A percentile compares a stretch with the other conserved stretches of the same genome.
Conservation (phyloP, 2,113 vertebrate genomes). For the Hymenochirus boettgeri region DNA sequence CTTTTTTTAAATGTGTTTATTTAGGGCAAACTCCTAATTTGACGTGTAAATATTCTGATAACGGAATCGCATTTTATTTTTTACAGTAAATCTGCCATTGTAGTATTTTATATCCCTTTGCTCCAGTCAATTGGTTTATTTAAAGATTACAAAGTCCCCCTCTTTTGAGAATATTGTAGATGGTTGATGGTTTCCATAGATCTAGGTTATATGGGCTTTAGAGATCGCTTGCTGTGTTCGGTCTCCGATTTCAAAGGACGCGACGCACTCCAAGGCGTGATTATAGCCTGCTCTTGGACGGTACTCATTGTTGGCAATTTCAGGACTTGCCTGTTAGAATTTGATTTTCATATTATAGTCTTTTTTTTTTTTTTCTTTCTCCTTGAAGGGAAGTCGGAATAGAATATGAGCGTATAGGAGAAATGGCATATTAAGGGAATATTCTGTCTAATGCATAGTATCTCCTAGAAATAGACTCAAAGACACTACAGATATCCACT, state of each 20-base stretch:
- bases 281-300: too few relatives aligned
- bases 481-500: too few relatives aligned
- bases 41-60: slow-evolving; percentile 43
- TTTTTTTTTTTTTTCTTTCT: slow-evolving; percentile 32
- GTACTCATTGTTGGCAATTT: too few relatives aligned
- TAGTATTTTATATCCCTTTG: too few relatives aligned
- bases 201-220: not conserved
- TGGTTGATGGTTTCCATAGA: not conserved
- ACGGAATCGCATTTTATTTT: slow-evolving; percentile 5
- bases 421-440: too few relatives aligned
- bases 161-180: not conserved
- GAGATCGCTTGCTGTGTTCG: too few relatives aligned
- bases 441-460: too few relatives aligned
- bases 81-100: slow-evolving; percentile 15
- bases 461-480: too few relatives aligned
- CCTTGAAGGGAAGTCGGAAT: slow-evolving; percentile 56
- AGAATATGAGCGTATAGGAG: slow-evolving; percentile 50
- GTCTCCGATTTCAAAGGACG: too few relatives aligned
- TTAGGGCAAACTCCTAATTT: slow-evolving; percentile 69
- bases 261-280: too few relatives aligned
- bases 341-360: not conserved
- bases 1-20: slow-evolving; percentile 61
- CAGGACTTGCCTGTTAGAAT: too few relatives aligned
- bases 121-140: not conserved
- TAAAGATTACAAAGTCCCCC: not conserved